Conservation (phyloP, 2,113 vertebrate genomes). For the Otus sunia region DNA sequence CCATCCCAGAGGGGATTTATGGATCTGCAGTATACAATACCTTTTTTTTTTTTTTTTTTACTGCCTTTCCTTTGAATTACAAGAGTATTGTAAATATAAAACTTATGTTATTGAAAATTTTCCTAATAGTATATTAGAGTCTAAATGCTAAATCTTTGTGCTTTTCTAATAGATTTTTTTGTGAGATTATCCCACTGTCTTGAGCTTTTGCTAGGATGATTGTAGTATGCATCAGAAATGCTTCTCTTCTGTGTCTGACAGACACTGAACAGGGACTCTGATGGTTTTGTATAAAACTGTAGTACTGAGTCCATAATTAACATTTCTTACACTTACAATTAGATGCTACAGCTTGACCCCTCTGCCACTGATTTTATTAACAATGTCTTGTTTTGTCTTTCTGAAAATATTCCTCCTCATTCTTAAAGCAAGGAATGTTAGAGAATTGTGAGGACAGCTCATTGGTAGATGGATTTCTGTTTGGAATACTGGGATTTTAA, state of each 20-base stretch:
- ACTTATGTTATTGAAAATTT: not conserved
- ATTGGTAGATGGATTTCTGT: not conserved
- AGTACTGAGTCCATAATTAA: not conserved
- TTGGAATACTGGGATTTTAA: not conserved
- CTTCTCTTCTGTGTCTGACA: not conserved
- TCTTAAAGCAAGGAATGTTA: not conserved
- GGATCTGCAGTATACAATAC: not conserved
- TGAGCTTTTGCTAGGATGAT: not conserved
- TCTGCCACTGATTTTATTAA: not conserved
- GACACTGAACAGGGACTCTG: not conserved
- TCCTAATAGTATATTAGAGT: not conserved
- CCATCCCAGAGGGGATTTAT: not conserved
- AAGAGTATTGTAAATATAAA: not conserved
- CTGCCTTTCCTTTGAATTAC: not conserved
- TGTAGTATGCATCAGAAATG: not conserved
- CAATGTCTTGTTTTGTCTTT: not conserved
- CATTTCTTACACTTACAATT: not conserved
- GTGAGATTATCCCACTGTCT: not conserved
- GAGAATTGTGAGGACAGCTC: not conserved
- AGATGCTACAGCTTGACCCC: not conserved
- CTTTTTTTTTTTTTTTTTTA: not conserved
- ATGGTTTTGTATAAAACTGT: not conserved
- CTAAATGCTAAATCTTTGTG: not conserved
- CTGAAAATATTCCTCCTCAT: not conserved
- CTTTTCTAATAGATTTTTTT: not conserved